Base-by-base conservation (phyloP, 2,797 vertebrate genomes). In the Thunnus albacares region DNA sequence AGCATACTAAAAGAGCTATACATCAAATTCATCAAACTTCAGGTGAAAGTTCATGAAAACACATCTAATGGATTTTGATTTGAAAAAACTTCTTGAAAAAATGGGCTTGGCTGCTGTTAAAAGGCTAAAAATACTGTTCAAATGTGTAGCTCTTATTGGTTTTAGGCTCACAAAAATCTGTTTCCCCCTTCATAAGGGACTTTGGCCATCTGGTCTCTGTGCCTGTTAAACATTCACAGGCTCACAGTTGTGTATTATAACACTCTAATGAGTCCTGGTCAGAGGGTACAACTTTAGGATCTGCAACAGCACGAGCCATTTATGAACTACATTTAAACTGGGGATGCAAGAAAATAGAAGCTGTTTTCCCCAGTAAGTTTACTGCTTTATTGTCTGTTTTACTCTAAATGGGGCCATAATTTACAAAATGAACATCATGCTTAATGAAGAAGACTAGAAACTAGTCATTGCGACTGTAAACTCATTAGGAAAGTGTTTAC, bases 151-250 rank as follows among this genome's bases (percentile, higher is more conserved):
- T 72, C 2, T 26, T 20, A 0, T 53, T 45, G 0, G 28, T 43
- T 56, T 51, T 14, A 13, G n/a, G 17, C 17, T 38, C 15, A 28
- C 14, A 58, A 38, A 64, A 67, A 30, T 68, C 61, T 20, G 43
- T 49, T 52, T 63, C 6, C 49, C 12, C 26, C 18, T n/a, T 4
- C 4, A 56, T 24, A 30, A 10, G n/a, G 41, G 53, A 13, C 18
- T 59, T 55, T 26, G 47, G n/a, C 53, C 71, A 65, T 77, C 51
- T 86, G 73, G 2, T 77, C 24, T 66, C 17, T 8, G 43, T 72
- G 53, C 35, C n/a, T 69, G 24, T 71, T 13, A 61, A 33, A 13
- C n/a, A n/a, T 30, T 10, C 52, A 73, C 63, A 64, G 28, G 51
- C 45, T 64, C 74, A 5, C 18, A 7, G 47, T 64, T 1, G 38